A percentile compares a stretch with the other conserved stretches of the same genome.
phyloP scores from a whole-genome alignment of 2,113 vertebrate species.

The Dolichotis patagonum region DNA sequence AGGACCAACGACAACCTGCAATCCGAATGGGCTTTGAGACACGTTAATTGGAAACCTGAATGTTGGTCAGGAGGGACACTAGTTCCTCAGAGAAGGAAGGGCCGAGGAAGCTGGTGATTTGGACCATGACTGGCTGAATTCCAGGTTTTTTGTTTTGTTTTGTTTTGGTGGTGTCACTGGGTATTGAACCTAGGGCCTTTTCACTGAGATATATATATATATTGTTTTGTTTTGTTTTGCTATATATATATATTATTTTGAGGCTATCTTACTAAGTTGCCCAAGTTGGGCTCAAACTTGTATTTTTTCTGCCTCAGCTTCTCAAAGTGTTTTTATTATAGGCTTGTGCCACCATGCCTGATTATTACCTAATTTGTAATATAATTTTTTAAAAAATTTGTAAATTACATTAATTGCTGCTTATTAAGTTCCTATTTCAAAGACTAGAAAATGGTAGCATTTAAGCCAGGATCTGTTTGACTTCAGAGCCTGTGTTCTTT shows the following conservation, averaged over 20 bases:
- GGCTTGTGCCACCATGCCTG: background rate
- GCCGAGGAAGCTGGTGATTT: background rate
- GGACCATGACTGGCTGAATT: background rate
- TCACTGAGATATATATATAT: background rate
- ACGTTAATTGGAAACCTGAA: background rate
- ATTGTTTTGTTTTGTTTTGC: background rate
- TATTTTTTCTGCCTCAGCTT: background rate
- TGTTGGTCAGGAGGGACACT: background rate
- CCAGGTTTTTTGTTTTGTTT: background rate
- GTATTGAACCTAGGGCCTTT: background rate
- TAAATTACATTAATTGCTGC: background rate
- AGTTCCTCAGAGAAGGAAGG: background rate
- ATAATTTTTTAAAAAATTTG: slow-evolving; percentile 28
- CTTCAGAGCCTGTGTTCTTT: background rate
- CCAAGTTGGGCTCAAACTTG: background rate
- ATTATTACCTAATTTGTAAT: background rate
- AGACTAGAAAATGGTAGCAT: slow-evolving; percentile 22
- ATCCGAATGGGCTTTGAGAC: background rate
- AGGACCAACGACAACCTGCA: background rate
- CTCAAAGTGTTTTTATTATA: background rate
- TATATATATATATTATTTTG: background rate
- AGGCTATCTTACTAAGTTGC: background rate
- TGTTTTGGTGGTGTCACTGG: background rate
- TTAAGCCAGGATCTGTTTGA: background rate
- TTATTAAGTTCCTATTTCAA: background rate